These are phyloP conservation scores for Pollenia amentaria DNA, from an alignment of 2,888 invertebrate species.

Conservation along the genomic window DNA sequence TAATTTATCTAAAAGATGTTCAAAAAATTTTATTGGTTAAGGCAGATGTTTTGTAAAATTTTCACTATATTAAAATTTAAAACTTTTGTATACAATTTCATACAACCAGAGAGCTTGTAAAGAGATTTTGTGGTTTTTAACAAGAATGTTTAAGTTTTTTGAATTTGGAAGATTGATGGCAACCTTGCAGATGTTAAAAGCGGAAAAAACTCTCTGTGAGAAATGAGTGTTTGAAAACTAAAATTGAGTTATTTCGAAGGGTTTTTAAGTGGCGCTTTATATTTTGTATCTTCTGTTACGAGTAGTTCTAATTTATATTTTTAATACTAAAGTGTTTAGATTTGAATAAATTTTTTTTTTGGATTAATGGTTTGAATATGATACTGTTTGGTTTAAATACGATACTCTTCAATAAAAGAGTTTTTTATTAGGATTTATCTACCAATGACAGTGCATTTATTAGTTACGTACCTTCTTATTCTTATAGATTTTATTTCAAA, in stretches of 20 bases:
- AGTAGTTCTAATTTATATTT: background rate
- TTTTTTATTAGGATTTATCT: background rate
- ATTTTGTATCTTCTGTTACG: background rate
- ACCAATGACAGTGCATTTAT: too few species aligned
- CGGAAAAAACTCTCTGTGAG: slow-evolving; percentile 4
- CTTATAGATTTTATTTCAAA: too few species aligned
- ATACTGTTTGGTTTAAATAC: background rate
- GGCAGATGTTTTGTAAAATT: slow-evolving; percentile 56
- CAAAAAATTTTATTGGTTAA: slow-evolving; percentile 11
- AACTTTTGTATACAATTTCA: background rate
- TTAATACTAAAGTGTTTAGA: background rate
- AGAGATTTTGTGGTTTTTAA: slow-evolving; percentile 56
- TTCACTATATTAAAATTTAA: background rate
- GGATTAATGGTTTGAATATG: slow-evolving; percentile 42
- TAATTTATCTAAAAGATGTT: slow-evolving; percentile 31
- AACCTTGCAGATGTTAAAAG: slow-evolving; percentile 28
- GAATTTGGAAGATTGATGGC: slow-evolving; percentile 14
- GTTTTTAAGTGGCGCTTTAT: slow-evolving; percentile 48
- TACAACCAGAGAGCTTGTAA: background rate
- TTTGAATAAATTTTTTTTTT: slow-evolving; percentile 17
- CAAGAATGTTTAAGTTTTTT: slow-evolving; percentile 6
- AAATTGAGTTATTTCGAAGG: background rate
- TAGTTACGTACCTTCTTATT: too few species aligned
- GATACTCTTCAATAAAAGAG: background rate
- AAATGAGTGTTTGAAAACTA: slow-evolving; percentile 1